These are phyloP conservation scores for Petromus typicus DNA, from an alignment of 2,113 vertebrate species.

Conservation along the genomic window DNA sequence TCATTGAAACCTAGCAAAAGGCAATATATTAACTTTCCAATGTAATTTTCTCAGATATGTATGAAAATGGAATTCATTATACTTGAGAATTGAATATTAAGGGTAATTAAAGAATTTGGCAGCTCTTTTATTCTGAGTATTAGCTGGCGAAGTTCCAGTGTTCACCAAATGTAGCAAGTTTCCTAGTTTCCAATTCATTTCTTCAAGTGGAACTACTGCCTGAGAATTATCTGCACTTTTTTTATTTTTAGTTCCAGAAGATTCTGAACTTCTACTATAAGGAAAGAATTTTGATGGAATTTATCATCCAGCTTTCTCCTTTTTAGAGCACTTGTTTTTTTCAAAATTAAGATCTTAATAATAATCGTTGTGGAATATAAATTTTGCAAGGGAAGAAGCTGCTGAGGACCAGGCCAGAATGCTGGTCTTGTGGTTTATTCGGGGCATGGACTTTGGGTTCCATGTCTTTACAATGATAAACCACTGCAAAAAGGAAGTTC, in stretches of 20 bases:
- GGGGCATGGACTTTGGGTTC: background rate
- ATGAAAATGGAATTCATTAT: conserved; percentile 78
- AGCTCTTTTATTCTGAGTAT: conserved; percentile 66
- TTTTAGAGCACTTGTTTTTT: background rate
- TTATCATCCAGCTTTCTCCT: background rate
- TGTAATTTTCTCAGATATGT: conserved; percentile 75
- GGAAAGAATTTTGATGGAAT: conserved; percentile 15
- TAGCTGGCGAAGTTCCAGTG: conserved; percentile 62
- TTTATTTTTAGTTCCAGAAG: conserved; percentile 37
- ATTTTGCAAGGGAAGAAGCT: background rate
- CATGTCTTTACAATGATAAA: background rate
- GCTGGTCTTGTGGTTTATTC: background rate
- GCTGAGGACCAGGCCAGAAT: background rate
- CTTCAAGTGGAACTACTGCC: conserved; percentile 64
- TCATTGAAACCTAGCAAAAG: conserved; percentile 66
- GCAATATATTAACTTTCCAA: conserved; percentile 68
- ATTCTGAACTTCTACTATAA: conserved; percentile 48
- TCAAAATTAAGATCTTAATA: conserved; percentile 2
- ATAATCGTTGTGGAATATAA: background rate
- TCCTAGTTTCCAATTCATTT: conserved; percentile 54
- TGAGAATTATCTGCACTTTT: background rate
- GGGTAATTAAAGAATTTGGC: conserved; percentile 77
- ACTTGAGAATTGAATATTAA: conserved; percentile 75
- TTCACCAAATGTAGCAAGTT: conserved; percentile 62
- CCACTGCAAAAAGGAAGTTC: background rate